Evolutionary conservation across 2,888 invertebrate genomes (phyloP).

Genomic region (Drosophila hamatofila): DNA sequence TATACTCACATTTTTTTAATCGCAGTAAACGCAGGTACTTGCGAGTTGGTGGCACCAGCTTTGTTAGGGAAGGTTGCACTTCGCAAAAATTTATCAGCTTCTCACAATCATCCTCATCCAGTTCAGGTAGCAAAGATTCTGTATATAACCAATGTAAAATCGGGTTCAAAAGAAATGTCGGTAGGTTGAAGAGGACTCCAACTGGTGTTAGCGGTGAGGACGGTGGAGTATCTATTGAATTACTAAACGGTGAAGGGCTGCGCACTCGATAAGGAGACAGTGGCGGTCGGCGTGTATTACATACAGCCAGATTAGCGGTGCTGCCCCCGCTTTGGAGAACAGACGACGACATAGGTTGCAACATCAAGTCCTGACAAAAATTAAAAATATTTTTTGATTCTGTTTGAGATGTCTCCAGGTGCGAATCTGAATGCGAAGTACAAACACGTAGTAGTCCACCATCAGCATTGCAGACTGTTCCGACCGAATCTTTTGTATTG

Average conservation of each 20-base stretch:
- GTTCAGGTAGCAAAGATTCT: conserved; percentile 87
- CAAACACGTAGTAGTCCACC: conserved; percentile 24
- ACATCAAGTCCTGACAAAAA: conserved; percentile 81
- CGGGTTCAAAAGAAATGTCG: conserved; percentile 88
- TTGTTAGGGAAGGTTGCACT: conserved; percentile 87
- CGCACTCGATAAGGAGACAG: conserved; percentile 82
- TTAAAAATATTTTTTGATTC: conserved; percentile 83
- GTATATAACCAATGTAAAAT: conserved; percentile 89
- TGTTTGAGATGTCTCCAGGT: conserved; percentile 74
- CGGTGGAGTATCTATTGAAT: conserved; percentile 82
- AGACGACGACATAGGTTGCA: conserved; percentile 63
- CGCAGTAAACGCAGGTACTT: conserved; percentile 88
- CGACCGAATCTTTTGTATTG: conserved; percentile 22
- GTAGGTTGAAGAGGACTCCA: conserved; percentile 87
- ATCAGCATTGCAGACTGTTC: background rate
- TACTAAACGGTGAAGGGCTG: conserved; percentile 82
- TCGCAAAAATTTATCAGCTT: conserved; percentile 86
- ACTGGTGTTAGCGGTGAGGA: conserved; percentile 85
- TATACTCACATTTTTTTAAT: conserved; percentile 86
- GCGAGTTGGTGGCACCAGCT: conserved; percentile 87
- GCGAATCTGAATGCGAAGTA: conserved; percentile 83
- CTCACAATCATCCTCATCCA: conserved; percentile 87
- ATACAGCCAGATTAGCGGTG: conserved; percentile 38
- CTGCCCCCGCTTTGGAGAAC: conserved; percentile 14
- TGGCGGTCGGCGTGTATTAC: conserved; percentile 79